A percentile compares a stretch with the other conserved stretches of the same genome.
These are phyloP conservation scores for Bubo scandiacus DNA, from an alignment of 2,113 vertebrate species.

Conservation along the genomic window DNA sequence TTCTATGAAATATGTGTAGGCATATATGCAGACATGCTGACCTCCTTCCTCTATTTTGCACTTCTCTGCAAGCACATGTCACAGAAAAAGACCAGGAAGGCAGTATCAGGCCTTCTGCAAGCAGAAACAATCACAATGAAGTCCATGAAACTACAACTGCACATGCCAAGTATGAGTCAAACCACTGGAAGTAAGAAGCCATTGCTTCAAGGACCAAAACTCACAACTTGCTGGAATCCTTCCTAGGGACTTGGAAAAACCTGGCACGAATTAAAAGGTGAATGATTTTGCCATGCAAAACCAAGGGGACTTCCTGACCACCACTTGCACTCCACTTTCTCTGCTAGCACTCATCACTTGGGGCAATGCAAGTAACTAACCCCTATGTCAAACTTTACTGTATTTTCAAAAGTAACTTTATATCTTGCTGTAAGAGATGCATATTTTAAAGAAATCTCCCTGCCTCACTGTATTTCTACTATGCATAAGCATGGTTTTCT, in stretches of 20 bases:
- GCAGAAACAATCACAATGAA: background rate
- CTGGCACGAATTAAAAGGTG: background rate
- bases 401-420: background rate
- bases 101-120: background rate
- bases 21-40: background rate
- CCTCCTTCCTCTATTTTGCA: background rate
- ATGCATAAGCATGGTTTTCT: background rate
- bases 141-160: background rate
- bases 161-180: background rate
- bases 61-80: fast-evolving
- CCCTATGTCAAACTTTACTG: too few species aligned
- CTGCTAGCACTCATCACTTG: background rate
- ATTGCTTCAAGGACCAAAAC: background rate
- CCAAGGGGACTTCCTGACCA: background rate
- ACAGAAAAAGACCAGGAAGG: background rate
- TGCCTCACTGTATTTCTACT: background rate
- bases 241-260: background rate
- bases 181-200: background rate
- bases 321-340: background rate
- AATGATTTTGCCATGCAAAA: background rate
- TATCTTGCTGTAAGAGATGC: background rate
- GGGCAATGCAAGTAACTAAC: background rate
- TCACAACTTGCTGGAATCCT: background rate
- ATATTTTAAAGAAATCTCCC: background rate
- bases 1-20: background rate